A percentile compares a stretch with the other conserved stretches of the same genome.
Evolutionary conservation across 1,140 invertebrate genomes (phyloP).

Genomic region (Marisa cornuarietis): DNA sequence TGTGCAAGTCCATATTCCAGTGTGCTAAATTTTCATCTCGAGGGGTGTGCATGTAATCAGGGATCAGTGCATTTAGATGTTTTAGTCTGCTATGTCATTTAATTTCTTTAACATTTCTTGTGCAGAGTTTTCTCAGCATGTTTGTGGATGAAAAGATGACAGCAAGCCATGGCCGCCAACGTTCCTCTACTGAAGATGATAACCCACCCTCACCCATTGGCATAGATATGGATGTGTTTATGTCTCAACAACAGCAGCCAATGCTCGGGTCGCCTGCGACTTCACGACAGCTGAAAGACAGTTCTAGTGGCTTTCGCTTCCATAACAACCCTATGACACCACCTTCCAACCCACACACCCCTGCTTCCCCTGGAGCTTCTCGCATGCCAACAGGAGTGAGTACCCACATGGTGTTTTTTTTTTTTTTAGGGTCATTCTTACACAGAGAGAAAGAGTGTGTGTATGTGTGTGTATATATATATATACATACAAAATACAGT

Average conservation of each 20-base stretch:
- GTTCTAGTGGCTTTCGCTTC: slow-evolving; percentile 67
- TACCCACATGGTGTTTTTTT: neutral
- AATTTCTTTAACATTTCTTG: slow-evolving; percentile 7
- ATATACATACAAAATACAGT: too few relatives aligned
- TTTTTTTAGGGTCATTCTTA: too few relatives aligned
- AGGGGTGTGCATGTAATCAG: too few relatives aligned
- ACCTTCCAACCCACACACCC: slow-evolving; percentile 87
- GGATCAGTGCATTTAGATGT: too few relatives aligned
- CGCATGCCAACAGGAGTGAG: slow-evolving; percentile 65
- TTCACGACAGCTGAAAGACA: slow-evolving; percentile 63
- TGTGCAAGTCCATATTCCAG: too few relatives aligned
- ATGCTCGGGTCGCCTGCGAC: slow-evolving; percentile 25
- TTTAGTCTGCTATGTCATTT: too few relatives aligned
- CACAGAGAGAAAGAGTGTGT: too few relatives aligned
- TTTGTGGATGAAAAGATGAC: slow-evolving; percentile 86
- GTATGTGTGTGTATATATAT: too few relatives aligned
- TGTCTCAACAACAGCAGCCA: slow-evolving; percentile 49
- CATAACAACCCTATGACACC: slow-evolving; percentile 81
- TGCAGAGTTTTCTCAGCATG: slow-evolving; percentile 86
- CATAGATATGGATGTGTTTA: slow-evolving; percentile 70
- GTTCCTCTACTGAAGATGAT: slow-evolving; percentile 92
- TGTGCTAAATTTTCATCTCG: too few relatives aligned
- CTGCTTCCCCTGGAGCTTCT: slow-evolving; percentile 80
- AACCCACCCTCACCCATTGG: slow-evolving; percentile 91
- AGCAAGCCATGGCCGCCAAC: slow-evolving; percentile 76